Evolutionary conservation across 2,888 invertebrate genomes (phyloP), one percentile per base, ranked within the genome.

Genomic region (Microdon myrmicae): DNA sequence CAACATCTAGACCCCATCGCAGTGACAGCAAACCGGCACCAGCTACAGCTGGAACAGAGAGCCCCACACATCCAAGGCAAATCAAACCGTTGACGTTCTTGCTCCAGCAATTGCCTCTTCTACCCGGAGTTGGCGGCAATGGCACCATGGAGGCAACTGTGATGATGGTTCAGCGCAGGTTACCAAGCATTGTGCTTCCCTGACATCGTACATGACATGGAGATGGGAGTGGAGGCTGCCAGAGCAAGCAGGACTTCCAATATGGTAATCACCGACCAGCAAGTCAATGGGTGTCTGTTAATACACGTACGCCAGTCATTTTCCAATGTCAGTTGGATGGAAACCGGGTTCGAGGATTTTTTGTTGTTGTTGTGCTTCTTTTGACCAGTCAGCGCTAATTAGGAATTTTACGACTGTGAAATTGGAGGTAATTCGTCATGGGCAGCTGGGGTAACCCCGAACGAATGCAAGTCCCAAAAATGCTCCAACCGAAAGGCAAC

Each of bases 271-370:
- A 20, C 12, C n/a, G 14, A 14, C 4, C n/a, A n/a, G 26, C 1
- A n/a, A 12, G 37, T 10, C 26, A 28, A 41, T 53, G 14, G 28
- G 23, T 59, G 35, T 31, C 35, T 35, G 35, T 45, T n/a, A n/a
- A n/a, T n/a, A n/a, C n/a, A 29, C 35, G 34, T 41, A 10, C 47
- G 51, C 22, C 28, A 47, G 41, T 43, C 58, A 53, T 64, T 58
- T 58, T 53, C 64, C 43, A 47, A 58, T 58, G 64, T 58, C 45
- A 47, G 47, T 23, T 47, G 41, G n/a, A n/a, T n/a, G n/a, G 16
- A 25, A 26, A 37, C 26, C 34, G 32, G 37, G 43, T 26, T 43
- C 47, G 47, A 22, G n/a, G n/a, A n/a, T n/a, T n/a, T n/a, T n/a
- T n/a, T n/a, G n/a, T n/a, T n/a, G n/a, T n/a, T n/a, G n/a, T n/a